phyloP scores from a whole-genome alignment of 2,888 invertebrate species.

The Eristalis intricaria region DNA sequence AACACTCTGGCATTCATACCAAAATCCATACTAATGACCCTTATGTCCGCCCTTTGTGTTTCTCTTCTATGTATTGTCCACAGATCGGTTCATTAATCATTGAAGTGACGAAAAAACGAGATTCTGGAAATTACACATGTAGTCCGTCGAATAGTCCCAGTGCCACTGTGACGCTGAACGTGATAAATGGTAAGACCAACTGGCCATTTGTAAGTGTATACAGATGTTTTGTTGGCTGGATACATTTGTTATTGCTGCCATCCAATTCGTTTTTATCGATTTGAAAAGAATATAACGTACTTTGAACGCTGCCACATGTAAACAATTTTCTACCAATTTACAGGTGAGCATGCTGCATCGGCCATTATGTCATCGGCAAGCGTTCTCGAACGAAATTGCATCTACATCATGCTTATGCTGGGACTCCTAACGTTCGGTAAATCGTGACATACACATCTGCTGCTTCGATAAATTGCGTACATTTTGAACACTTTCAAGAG shows the following conservation, averaged over 20 bases:
- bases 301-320: constrained; percentile 7
- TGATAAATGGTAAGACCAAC: constrained; percentile 90
- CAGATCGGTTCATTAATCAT: constrained; percentile 82
- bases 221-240: constrained; percentile 47
- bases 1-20: constrained; percentile 1
- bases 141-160: constrained; percentile 96
- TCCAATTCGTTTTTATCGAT: constrained; percentile 15
- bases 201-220: constrained; percentile 72
- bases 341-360: constrained; percentile 75
- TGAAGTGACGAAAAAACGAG: constrained; percentile 81
- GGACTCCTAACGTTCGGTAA: constrained; percentile 38
- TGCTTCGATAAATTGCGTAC: constrained; percentile 24
- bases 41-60: constrained; percentile 62
- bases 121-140: constrained; percentile 93
- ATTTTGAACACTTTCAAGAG: constrained; percentile 18
- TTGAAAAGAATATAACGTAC: constrained; percentile 5
- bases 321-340: constrained; percentile 1
- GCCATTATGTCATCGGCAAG: constrained; percentile 75
- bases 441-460: constrained; percentile 57
- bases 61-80: constrained; percentile 50
- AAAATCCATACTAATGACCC: constrained; percentile 50
- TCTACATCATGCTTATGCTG: constrained; percentile 49
- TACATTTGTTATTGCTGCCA: constrained; percentile 57
- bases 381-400: constrained; percentile 46
- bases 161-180: constrained; percentile 94